Percentiles rank a stretch among this genome's conserved stretches.
Conservation (phyloP, 2,113 vertebrate genomes). For the Sminthopsis crassicaudata region DNA sequence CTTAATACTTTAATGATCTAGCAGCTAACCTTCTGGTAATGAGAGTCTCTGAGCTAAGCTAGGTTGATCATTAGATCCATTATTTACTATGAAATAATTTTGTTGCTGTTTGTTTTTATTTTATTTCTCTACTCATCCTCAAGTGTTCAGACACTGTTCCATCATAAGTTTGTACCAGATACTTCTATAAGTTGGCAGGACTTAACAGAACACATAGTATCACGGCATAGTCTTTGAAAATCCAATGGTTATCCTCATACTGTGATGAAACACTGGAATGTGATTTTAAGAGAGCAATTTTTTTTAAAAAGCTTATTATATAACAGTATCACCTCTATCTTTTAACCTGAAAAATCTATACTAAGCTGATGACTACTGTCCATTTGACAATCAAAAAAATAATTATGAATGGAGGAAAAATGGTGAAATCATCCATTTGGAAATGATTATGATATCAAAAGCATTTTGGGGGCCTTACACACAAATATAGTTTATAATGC, state of each 20-base stretch:
- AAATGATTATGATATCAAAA: background rate
- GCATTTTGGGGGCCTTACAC: background rate
- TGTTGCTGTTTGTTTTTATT: background rate
- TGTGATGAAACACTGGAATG: background rate
- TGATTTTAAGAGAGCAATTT: background rate
- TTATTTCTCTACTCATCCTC: background rate
- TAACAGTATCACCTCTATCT: background rate
- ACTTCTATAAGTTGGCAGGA: background rate
- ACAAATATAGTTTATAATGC: background rate
- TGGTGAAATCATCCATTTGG: background rate
- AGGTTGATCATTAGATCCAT: background rate
- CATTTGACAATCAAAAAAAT: background rate
- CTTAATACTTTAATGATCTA: background rate
- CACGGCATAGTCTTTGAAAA: background rate
- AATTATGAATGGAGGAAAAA: background rate
- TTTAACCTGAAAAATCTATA: background rate
- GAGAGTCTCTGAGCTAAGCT: background rate
- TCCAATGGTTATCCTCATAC: background rate
- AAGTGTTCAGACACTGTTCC: background rate
- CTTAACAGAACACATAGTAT: background rate
- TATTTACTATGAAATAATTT: background rate
- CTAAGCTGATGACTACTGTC: background rate
- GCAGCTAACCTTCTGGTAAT: background rate
- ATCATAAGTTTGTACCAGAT: background rate
- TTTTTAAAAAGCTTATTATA: background rate